Base-by-base conservation (phyloP, 2,888 invertebrate species). In the Lacanobia wlatinum region DNA sequence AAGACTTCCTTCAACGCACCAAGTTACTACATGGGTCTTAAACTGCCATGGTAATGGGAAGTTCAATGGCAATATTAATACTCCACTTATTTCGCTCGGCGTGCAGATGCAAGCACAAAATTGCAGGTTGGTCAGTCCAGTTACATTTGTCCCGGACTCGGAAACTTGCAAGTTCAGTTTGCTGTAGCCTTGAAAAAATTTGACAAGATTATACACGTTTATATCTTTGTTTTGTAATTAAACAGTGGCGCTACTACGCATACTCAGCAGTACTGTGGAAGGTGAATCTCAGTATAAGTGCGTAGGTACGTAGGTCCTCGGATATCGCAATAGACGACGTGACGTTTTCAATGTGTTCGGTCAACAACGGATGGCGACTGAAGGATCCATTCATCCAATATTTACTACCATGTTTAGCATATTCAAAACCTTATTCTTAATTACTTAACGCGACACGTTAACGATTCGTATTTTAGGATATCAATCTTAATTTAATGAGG, bases 241-340 rank as follows among this genome's bases (percentile, higher is more conserved):
- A 78, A 72, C 64, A 70, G 58, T 52, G 62, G 63, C 66, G 64
- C 74, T 74, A 70, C 65, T 74, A 56, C 70, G 75, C 70, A 76
- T 73, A 73, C 63, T 77, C 70, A 53, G 60, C 52, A 71, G 64
- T 72, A 21, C 52, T 70, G 72, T 80, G 70, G 66, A 78, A 76
- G 69, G 76, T 73, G 76, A 78, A 83, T 79, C 78, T 73, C 48
- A 40, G 65, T 74, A 70, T 63, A 21, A n/a, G 68, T 60, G 34
- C 38, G 59, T 50, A 61, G 79, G 50, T 55, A 21, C 73, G 14
- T 43, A 55, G 63, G 21, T 70, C 85, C 88, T 87, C 81, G 86
- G 60, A 73, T 89, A 88, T 84, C 83, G 85, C 84, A 89, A 89
- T 70, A 58, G 66, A 52, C 60, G 72, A 78, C 81, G 78, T 80